These are phyloP conservation scores for Odobenus rosmarus DNA, from an alignment of 2,113 vertebrate species.

Conservation along the genomic window DNA sequence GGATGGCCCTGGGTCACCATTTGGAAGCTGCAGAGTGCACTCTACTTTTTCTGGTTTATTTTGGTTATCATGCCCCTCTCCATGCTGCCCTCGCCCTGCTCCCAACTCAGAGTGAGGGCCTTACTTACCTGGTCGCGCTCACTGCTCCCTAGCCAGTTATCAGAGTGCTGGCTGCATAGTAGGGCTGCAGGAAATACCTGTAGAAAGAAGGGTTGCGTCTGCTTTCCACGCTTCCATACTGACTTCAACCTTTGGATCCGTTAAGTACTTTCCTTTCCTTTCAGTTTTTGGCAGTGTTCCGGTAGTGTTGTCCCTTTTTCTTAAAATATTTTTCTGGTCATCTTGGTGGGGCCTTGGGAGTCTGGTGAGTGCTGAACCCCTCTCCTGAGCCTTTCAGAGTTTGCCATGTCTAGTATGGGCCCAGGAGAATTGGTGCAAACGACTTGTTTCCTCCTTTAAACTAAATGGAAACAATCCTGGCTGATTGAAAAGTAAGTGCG, in stretches of 20 bases:
- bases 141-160: rapidly evolving
- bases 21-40: not conserved
- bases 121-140: too few relatives aligned
- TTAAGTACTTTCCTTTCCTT: not conserved
- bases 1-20: rapidly evolving
- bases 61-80: not conserved
- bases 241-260: rapidly evolving
- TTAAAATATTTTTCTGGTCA: not conserved
- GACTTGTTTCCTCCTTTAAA: not conserved
- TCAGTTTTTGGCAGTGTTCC: not conserved
- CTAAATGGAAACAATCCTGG: not conserved
- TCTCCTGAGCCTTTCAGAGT: not conserved
- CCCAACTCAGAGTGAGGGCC: not conserved
- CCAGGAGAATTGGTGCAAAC: not conserved
- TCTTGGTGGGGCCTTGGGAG: not conserved
- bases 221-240: rapidly evolving
- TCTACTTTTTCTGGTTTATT: not conserved
- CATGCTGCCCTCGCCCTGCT: not conserved
- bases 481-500: not conserved
- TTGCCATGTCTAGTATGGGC: not conserved
- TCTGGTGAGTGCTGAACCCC: not conserved
- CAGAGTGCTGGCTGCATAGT: rapidly evolving
- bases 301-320: not conserved
- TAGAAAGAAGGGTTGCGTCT: rapidly evolving
- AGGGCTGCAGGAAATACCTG: rapidly evolving